Base-by-base conservation (phyloP, 2,888 invertebrate genomes). In the Folsomia candida region DNA sequence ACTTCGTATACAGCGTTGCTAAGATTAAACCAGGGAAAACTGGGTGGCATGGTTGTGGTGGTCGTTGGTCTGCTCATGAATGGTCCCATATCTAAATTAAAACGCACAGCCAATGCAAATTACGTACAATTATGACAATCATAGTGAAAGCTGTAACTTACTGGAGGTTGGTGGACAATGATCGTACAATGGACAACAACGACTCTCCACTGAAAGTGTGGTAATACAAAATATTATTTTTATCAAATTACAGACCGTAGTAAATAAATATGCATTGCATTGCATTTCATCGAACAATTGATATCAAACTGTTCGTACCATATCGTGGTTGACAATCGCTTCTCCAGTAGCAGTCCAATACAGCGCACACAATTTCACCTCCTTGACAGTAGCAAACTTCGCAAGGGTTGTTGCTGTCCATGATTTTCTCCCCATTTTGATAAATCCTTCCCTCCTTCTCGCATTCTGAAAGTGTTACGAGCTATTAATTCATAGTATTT, bases 131-230 rank as follows among this genome's bases (percentile, higher is more conserved):
- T 18, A n/a, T n/a, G n/a, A n/a, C n/a, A n/a, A n/a, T n/a, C n/a
- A n/a, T n/a, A n/a, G n/a, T n/a, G n/a, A n/a, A n/a, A n/a, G n/a
- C 54, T 22, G 54, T 54, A 24, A 65, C 64, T 37, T 76, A 78
- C 78, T 80, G 64, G 70, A 37, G 51, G 79, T 74, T 2, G 89
- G 87, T 51, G 91, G 91, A 82, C 92, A 92, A 84, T 91, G 90
- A 82, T 91, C 90, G 82, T 91, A 92, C 82, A 89, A 89, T 0
- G 91, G 91, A 81, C 92, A 92, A 84, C 92, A 92, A 81, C 89
- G 87, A 64, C 91, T 91, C 14, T 88, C 86, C 78, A 90, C n/a
- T n/a, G n/a, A n/a, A n/a, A n/a, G n/a, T n/a, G n/a, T n/a, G n/a
- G n/a, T n/a, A n/a, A n/a, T n/a, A n/a, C n/a, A n/a, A n/a, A n/a